A percentile compares a stretch with the other conserved stretches of the same genome.
phyloP scores from a whole-genome alignment of 2,888 invertebrate genomes.

The Julus scanicus region DNA sequence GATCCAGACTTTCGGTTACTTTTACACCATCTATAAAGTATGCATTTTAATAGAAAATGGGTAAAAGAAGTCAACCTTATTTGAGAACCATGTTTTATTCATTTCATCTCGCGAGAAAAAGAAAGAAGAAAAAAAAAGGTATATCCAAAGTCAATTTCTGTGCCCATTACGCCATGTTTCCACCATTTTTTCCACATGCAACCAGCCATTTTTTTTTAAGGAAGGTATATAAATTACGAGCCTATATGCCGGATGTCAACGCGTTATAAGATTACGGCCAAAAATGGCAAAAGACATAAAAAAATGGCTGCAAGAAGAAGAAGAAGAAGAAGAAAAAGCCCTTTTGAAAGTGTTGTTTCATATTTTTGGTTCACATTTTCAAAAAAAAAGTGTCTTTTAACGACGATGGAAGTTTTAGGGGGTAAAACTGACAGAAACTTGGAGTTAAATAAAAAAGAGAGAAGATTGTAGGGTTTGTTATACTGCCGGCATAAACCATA shows the following conservation, averaged over 20 bases:
- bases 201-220: neutral
- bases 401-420: neutral
- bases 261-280: conserved; percentile 28
- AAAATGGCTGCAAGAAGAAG: neutral
- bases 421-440: neutral
- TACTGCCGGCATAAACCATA: neutral
- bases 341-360: neutral
- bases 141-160: neutral
- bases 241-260: neutral
- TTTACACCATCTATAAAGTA: neutral
- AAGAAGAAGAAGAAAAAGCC: neutral
- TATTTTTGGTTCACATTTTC: conserved; percentile 1
- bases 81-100: neutral
- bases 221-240: conserved; percentile 12
- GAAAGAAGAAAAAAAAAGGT: neutral
- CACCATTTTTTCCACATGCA: neutral
- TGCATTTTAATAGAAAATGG: neutral
- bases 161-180: neutral
- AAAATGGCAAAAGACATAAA: neutral
- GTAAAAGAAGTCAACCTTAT: neutral
- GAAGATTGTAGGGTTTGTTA: neutral
- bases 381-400: conserved; percentile 14
- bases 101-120: neutral
- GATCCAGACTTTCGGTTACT: neutral
- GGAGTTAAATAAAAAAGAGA: neutral